Conservation (phyloP, 2,113 vertebrate genomes). For the Sphyrna mokarran region DNA sequence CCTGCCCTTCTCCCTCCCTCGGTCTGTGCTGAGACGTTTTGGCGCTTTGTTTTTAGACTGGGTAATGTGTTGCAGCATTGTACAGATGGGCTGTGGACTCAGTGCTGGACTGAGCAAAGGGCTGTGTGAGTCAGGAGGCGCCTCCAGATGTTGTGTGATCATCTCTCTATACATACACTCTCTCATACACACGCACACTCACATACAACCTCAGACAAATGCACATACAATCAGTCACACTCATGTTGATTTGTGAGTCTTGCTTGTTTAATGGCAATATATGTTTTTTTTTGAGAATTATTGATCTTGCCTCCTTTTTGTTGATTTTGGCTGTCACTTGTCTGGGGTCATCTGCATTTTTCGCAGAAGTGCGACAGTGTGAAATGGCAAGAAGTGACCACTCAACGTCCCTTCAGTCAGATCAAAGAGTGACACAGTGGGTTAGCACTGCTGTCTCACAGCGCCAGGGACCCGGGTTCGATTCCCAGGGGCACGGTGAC, state of each 20-base stretch:
- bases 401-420: too few relatives aligned
- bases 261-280: not conserved
- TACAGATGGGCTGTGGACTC: not conserved
- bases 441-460: too few relatives aligned
- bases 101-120: not conserved
- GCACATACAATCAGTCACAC: not conserved
- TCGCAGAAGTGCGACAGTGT: too few relatives aligned
- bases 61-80: not conserved
- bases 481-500: too few relatives aligned
- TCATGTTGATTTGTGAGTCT: not conserved
- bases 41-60: not conserved
- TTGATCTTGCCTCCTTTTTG: not conserved
- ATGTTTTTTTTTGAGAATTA: not conserved
- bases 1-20: not conserved
- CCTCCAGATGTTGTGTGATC: not conserved
- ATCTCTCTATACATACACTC: not conserved
- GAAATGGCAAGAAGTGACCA: too few relatives aligned
- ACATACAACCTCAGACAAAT: not conserved
- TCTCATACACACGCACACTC: too few relatives aligned
- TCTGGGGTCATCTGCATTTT: too few relatives aligned
- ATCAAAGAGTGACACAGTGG: too few relatives aligned
- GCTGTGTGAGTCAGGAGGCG: not conserved
- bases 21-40: not conserved
- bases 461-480: too few relatives aligned
- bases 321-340: not conserved